These are phyloP conservation scores for Pelusios castaneus DNA, from an alignment of 2,113 vertebrate genomes.

Conservation along the genomic window DNA sequence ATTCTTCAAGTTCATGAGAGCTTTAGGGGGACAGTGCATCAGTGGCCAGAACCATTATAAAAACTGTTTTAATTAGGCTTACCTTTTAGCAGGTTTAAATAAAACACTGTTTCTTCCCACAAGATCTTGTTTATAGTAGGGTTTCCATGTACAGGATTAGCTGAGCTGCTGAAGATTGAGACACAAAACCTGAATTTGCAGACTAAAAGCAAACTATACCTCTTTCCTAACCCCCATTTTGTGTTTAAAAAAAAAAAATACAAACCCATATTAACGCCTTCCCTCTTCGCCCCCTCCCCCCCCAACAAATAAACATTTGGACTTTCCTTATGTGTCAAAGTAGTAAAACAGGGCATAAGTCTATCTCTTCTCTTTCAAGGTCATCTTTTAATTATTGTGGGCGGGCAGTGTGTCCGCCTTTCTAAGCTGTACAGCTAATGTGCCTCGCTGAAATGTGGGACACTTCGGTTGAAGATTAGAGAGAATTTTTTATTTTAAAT, in stretches of 20 bases:
- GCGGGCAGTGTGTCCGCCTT: background rate
- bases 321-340: background rate
- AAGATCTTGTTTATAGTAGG: background rate
- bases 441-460: background rate
- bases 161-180: background rate
- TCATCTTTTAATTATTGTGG: background rate
- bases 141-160: background rate
- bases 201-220: background rate
- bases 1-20: background rate
- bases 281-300: too few relatives aligned
- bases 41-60: background rate
- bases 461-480: too few relatives aligned
- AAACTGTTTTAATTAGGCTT: background rate
- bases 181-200: background rate
- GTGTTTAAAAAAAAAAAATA: too few relatives aligned
- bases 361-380: background rate
- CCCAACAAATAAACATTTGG: background rate
- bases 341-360: background rate
- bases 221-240: background rate
- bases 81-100: background rate
- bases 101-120: background rate
- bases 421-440: background rate
- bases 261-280: too few relatives aligned
- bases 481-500: too few relatives aligned
- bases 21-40: background rate